Base-by-base conservation (phyloP, 2,888 invertebrate genomes). In the Scotopteryx bipunctaria region DNA sequence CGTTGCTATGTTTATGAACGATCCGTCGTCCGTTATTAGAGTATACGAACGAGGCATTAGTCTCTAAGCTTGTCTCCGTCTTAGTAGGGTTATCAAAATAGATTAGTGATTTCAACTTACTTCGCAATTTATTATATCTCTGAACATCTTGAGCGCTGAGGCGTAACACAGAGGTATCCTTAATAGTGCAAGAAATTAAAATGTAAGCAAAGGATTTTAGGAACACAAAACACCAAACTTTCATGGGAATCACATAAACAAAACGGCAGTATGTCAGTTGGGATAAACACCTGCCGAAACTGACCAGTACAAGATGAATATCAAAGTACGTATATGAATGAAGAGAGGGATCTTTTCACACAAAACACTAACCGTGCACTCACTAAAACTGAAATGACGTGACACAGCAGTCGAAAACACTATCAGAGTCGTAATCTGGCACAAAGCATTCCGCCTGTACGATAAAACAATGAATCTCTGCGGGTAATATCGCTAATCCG, bases 381-480 rank as follows among this genome's bases (percentile, higher is more conserved):
- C 40, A 40, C 47, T 27, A 17, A 17, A 40, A 31, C 41, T 8
- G 9, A 21, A 36, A 42, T 14, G 17, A 38, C 16, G 44, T 44
- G 46, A 41, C 29, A 41, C 16, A 11, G 41, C 59, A 14, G 45
- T 55, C 50, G 46, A 33, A 54, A 50, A 47, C 23, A 38, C 46
- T 19, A 45, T 45, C 44, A 9, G 14, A 25, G 13, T 16, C 13
- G 17, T 49, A 49, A 49, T 52, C 52, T 37, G 15, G 6, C 36
- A 72, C 73, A 73, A 77, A 75, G 72, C 64, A 71, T 73, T 73
- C 82, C 83, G 83, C 72, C 80, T 62, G 50, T 45, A 63, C 72
- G 83, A 83, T 84, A 81, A 69, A 74, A 76, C 63, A 74, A 77
- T 76, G 84, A 88, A 88, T 87, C 87, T 83, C 78, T 76, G 78